phyloP scores from a whole-genome alignment of 1,140 invertebrate species.

The Penaeus chinensis region DNA sequence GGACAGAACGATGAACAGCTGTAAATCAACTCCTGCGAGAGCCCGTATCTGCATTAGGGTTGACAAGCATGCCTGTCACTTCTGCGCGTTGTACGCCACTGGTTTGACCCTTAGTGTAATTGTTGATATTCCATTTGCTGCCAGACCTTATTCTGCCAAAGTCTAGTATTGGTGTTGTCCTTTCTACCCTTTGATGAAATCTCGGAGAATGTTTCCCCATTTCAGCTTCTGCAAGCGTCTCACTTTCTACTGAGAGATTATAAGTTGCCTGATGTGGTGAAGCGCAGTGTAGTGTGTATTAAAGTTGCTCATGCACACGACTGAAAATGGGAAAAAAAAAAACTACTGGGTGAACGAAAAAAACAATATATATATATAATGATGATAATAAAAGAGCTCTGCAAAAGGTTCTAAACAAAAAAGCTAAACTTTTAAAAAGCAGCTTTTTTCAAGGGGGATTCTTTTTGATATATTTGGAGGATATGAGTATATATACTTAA shows the following conservation, averaged over 20 bases:
- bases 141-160: constrained; percentile 62
- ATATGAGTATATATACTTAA: neutral
- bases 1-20: constrained; percentile 44
- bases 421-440: constrained; percentile 31
- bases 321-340: neutral
- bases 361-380: neutral
- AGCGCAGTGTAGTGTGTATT: constrained; percentile 45
- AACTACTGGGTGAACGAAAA: neutral
- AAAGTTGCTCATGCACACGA: constrained; percentile 46
- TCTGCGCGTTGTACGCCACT: constrained; percentile 50
- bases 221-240: constrained; percentile 54
- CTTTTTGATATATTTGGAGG: constrained; percentile 36
- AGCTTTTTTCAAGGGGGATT: constrained; percentile 36
- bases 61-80: constrained; percentile 51
- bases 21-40: constrained; percentile 34
- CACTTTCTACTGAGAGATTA: constrained; percentile 41
- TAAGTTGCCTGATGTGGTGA: constrained; percentile 50
- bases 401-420: constrained; percentile 13
- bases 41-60: constrained; percentile 27
- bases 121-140: constrained; percentile 60
- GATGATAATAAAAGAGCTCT: constrained; percentile 25
- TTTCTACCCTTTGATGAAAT: constrained; percentile 55
- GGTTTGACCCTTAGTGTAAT: constrained; percentile 56
- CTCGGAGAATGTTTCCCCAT: constrained; percentile 50
- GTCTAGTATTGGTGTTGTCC: constrained; percentile 62